Percentiles rank a stretch among this genome's conserved stretches.
Evolutionary conservation across 2,113 vertebrate species (phyloP).

Genomic region (Heloderma charlesbogerti): DNA sequence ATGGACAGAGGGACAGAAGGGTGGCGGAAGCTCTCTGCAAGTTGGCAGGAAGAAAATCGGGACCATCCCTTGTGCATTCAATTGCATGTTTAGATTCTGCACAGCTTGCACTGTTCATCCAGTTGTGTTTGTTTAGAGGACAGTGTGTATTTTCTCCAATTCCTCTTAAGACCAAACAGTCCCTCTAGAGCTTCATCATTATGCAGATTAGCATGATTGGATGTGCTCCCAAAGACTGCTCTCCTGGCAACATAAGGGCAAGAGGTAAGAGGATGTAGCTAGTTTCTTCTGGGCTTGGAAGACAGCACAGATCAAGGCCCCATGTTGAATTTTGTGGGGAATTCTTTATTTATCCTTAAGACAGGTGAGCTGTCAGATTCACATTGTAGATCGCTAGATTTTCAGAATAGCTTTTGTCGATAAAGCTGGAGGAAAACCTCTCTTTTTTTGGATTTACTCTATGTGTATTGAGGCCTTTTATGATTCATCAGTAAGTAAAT

Average conservation of each 20-base stretch:
- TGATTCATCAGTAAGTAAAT: constrained; percentile 89
- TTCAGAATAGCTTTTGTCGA: constrained; percentile 56
- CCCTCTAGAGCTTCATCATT: constrained; percentile 65
- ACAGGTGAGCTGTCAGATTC: neutral
- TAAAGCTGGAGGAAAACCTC: constrained; percentile 70
- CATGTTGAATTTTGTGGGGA: constrained; percentile 6
- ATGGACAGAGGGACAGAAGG: no score
- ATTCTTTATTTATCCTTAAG: constrained; percentile 24
- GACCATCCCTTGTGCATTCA: neutral
- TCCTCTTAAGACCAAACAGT: constrained; percentile 58
- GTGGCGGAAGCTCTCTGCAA: no score
- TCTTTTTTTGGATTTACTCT: constrained; percentile 72
- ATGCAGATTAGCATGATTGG: constrained; percentile 61
- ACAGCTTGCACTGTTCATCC: constrained; percentile 11
- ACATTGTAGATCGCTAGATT: neutral
- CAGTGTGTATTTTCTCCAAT: constrained; percentile 61
- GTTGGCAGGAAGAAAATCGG: neutral
- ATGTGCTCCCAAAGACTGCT: constrained; percentile 48
- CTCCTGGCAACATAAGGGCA: constrained; percentile 52
- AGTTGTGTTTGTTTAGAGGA: constrained; percentile 60
- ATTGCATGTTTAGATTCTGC: neutral
- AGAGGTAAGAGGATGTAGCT: constrained; percentile 40
- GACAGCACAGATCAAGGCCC: neutral
- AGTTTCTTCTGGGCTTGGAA: constrained; percentile 23
- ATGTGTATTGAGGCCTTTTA: constrained; percentile 83